Evolutionary conservation across 2,888 invertebrate genomes (phyloP).

Genomic region (Sclerodermus sp.): DNA sequence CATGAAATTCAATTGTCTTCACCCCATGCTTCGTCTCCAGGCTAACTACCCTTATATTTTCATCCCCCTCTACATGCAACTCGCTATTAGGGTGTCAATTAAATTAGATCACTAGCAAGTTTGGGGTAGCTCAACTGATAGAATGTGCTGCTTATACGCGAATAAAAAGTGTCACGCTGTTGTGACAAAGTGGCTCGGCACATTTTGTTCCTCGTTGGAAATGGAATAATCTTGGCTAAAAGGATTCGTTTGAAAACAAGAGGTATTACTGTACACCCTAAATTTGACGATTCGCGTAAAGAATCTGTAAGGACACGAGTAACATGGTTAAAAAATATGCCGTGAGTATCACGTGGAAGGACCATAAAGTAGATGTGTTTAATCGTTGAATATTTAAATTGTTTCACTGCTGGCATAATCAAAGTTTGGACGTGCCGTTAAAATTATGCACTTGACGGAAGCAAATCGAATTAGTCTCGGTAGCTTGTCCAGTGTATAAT

Average conservation of each 20-base stretch:
- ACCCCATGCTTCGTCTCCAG: slow-evolving; percentile 47
- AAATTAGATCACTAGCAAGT: slow-evolving; percentile 51
- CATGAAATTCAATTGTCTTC: slow-evolving; percentile 58
- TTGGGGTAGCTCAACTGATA: slow-evolving; percentile 41
- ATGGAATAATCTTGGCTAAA: too few relatives aligned
- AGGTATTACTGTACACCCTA: too few relatives aligned
- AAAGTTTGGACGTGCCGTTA: neutral
- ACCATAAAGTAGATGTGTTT: too few relatives aligned
- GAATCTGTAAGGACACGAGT: too few relatives aligned
- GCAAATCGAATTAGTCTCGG: slow-evolving; percentile 15
- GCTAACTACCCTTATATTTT: slow-evolving; percentile 53
- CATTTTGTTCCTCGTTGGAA: too few relatives aligned
- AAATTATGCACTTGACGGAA: slow-evolving; percentile 1
- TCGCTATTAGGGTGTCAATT: slow-evolving; percentile 54
- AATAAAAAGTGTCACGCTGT: slow-evolving; percentile 15
- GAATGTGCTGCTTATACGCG: slow-evolving; percentile 16
- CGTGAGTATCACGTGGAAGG: too few relatives aligned
- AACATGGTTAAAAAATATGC: too few relatives aligned
- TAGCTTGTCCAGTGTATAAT: slow-evolving; percentile 17
- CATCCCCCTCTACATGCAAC: slow-evolving; percentile 40
- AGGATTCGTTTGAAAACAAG: too few relatives aligned
- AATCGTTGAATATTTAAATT: slow-evolving; percentile 23
- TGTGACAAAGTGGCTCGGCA: too few relatives aligned
- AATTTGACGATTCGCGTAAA: too few relatives aligned
- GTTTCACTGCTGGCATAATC: too few relatives aligned